These are phyloP conservation scores for Nasonovia ribisnigri DNA, from an alignment of 2,888 invertebrate genomes.

Conservation along the genomic window DNA sequence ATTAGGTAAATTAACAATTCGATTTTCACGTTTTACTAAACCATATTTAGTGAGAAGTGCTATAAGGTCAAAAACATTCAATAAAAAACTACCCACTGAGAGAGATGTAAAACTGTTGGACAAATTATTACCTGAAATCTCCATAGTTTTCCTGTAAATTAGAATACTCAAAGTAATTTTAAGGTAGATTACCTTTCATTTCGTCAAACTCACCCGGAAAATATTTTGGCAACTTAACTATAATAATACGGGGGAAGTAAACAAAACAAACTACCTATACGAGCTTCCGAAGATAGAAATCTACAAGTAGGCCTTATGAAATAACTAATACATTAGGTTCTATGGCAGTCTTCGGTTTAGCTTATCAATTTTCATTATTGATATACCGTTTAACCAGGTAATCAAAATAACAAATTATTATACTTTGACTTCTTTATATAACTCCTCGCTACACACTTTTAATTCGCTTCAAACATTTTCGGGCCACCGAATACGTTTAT, in stretches of 20 bases:
- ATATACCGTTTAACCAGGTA: background rate
- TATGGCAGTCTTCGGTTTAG: background rate
- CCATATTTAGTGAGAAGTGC: background rate
- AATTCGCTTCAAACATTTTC: background rate
- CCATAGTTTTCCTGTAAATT: background rate
- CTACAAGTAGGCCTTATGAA: background rate
- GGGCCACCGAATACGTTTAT: background rate
- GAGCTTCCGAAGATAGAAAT: background rate
- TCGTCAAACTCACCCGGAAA: background rate
- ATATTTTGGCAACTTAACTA: conserved; percentile 8
- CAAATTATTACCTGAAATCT: background rate
- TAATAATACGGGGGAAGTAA: background rate
- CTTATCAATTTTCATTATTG: background rate
- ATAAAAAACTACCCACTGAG: background rate
- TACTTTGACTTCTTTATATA: background rate
- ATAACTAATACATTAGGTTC: background rate
- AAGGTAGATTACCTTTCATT: background rate
- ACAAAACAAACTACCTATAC: too few relatives aligned
- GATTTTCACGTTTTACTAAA: background rate
- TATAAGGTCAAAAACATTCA: background rate
- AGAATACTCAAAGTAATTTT: background rate
- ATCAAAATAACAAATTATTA: background rate
- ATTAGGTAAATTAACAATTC: background rate
- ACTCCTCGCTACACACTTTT: background rate
- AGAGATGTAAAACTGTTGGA: background rate